Conservation (phyloP, 1,140 invertebrate genomes). For the Meloidogyne chitwoodi region DNA sequence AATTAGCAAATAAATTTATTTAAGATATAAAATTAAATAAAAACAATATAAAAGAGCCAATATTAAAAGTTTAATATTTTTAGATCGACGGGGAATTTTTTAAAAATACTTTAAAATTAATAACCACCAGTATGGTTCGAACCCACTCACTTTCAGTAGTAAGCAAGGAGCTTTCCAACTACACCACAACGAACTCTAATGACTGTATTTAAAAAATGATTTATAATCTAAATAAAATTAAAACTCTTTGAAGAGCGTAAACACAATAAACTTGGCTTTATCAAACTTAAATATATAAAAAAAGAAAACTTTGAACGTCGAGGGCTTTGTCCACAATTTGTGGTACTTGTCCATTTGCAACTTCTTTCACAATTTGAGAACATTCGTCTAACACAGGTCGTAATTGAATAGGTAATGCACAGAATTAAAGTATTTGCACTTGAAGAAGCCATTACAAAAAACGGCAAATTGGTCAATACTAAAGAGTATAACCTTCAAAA, state of each 20-base stretch:
- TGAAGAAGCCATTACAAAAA: constrained; percentile 44
- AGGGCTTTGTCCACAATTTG: constrained; percentile 8
- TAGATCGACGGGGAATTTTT: no score
- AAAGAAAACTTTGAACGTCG: neutral
- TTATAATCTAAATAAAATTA: no score
- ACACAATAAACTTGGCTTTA: neutral
- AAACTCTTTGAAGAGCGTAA: no score
- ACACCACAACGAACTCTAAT: neutral
- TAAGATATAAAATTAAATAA: no score
- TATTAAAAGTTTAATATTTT: neutral
- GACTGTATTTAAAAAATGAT: no score
- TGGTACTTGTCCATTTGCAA: constrained; percentile 3
- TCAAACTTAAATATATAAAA: no score
- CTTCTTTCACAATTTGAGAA: constrained; percentile 30
- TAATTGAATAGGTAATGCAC: constrained; percentile 24
- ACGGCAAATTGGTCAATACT: constrained; percentile 34
- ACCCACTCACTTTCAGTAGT: neutral
- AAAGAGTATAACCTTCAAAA: constrained; percentile 37
- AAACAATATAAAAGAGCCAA: no score
- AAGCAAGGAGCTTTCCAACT: neutral
- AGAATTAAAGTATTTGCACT: constrained; percentile 46
- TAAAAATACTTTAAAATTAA: no score
- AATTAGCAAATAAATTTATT: no score
- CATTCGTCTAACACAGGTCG: constrained; percentile 37
- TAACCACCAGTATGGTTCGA: neutral